A percentile compares a stretch with the other conserved stretches of the same genome.
phyloP scores from a whole-genome alignment of 2,113 vertebrate species.

The Carassius gibelio region DNA sequence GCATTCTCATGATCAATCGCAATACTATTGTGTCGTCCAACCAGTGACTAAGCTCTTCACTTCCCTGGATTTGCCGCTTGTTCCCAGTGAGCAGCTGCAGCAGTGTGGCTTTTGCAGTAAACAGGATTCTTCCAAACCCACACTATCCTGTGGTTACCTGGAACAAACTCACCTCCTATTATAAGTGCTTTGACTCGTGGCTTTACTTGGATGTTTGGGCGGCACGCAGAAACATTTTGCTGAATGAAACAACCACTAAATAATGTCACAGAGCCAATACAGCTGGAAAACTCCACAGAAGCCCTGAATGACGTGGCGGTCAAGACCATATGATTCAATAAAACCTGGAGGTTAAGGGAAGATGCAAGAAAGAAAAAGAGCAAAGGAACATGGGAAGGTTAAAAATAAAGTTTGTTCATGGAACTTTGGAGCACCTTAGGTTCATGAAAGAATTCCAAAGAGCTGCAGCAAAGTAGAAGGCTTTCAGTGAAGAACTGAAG shows the following conservation, averaged over 20 bases:
- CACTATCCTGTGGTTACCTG: conserved; percentile 43
- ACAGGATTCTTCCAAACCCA: conserved; percentile 56
- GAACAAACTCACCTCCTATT: conserved; percentile 39
- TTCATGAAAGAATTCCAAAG: neutral
- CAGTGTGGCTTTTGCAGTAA: conserved; percentile 39
- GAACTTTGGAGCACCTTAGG: neutral
- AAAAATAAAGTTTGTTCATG: neutral
- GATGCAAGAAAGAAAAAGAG: neutral
- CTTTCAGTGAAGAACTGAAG: too few relatives aligned
- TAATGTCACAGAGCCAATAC: neutral
- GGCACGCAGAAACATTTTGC: neutral
- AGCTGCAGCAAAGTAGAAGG: neutral
- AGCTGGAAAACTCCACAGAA: conserved; percentile 33
- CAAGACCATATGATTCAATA: conserved; percentile 14
- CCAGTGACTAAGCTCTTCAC: conserved; percentile 50
- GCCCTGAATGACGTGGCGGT: neutral
- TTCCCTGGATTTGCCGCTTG: conserved; percentile 48
- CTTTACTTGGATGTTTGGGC: conserved; percentile 17
- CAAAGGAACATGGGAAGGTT: neutral
- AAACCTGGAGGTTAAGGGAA: neutral
- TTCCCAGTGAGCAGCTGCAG: conserved; percentile 52
- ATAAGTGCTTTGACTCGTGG: conserved; percentile 31
- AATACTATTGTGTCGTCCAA: conserved; percentile 50
- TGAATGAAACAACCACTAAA: conserved; percentile 22
- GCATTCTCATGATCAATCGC: conserved; percentile 35